Conservation (phyloP, 2,888 invertebrate species). For the Elmis aenea region DNA sequence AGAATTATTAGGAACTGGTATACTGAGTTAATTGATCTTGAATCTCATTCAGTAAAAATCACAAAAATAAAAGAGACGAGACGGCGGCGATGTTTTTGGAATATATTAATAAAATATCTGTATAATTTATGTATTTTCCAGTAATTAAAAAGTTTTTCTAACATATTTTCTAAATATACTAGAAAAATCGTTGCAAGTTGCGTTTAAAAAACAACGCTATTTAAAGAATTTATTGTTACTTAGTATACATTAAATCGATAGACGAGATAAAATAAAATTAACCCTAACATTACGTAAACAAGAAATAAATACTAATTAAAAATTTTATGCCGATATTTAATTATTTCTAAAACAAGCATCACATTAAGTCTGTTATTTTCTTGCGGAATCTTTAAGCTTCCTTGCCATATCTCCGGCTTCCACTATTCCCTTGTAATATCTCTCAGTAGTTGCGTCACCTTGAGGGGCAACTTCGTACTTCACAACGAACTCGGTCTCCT, state of each 20-base stretch:
- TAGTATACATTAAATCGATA: too few relatives aligned
- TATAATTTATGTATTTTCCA: slow-evolving; percentile 29
- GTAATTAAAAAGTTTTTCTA: slow-evolving; percentile 23
- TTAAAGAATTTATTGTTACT: too few relatives aligned
- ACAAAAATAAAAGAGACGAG: slow-evolving; percentile 28
- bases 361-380: neutral
- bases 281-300: too few relatives aligned
- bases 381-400: slow-evolving; percentile 24
- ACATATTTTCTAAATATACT: too few relatives aligned
- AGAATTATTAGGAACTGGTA: slow-evolving; percentile 33
- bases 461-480: slow-evolving; percentile 56
- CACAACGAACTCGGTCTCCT: slow-evolving; percentile 55
- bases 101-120: slow-evolving; percentile 24
- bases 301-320: too few relatives aligned
- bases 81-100: slow-evolving; percentile 23
- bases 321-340: too few relatives aligned
- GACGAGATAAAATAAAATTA: too few relatives aligned
- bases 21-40: slow-evolving; percentile 32
- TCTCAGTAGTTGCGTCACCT: slow-evolving; percentile 51
- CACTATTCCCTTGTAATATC: slow-evolving; percentile 58
- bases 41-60: slow-evolving; percentile 19
- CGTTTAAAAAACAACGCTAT: too few relatives aligned
- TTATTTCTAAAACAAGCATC: too few relatives aligned
- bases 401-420: slow-evolving; percentile 47
- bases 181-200: too few relatives aligned